Evolutionary conservation across 2,888 invertebrate genomes (phyloP).

Genomic region (Folsomia candida): DNA sequence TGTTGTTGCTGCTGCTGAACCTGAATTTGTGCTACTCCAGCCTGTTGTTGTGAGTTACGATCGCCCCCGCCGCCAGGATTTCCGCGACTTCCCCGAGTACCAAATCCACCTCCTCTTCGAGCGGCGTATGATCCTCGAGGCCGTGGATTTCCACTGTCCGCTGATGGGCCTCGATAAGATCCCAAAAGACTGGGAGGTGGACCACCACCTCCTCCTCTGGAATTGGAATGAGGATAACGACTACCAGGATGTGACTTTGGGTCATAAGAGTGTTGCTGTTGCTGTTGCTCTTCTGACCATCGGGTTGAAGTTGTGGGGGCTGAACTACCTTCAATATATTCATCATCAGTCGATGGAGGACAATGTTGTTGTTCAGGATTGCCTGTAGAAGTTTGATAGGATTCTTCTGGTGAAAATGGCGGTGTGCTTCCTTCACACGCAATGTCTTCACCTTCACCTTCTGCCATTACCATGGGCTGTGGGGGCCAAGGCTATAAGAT

Average conservation of each 20-base stretch:
- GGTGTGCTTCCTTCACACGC: neutral
- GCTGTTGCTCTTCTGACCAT: neutral
- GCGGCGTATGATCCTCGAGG: neutral
- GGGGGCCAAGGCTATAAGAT: neutral
- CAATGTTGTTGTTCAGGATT: too few relatives aligned
- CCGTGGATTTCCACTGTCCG: neutral
- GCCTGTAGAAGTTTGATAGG: neutral
- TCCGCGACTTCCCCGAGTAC: neutral
- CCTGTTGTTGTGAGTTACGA: neutral
- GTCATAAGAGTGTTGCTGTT: neutral
- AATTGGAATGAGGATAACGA: neutral
- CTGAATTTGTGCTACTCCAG: neutral
- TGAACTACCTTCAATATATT: neutral
- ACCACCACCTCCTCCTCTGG: neutral
- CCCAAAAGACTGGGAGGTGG: neutral
- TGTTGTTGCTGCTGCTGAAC: neutral
- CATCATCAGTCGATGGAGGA: neutral
- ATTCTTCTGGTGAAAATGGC: neutral
- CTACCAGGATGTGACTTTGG: too few relatives aligned
- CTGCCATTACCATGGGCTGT: neutral
- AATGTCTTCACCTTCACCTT: neutral
- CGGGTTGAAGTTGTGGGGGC: neutral
- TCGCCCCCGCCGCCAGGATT: neutral
- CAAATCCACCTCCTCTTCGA: neutral
- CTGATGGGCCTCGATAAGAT: neutral